phyloP scores from a whole-genome alignment of 2,888 invertebrate species.

The Serrognathus titanus region DNA sequence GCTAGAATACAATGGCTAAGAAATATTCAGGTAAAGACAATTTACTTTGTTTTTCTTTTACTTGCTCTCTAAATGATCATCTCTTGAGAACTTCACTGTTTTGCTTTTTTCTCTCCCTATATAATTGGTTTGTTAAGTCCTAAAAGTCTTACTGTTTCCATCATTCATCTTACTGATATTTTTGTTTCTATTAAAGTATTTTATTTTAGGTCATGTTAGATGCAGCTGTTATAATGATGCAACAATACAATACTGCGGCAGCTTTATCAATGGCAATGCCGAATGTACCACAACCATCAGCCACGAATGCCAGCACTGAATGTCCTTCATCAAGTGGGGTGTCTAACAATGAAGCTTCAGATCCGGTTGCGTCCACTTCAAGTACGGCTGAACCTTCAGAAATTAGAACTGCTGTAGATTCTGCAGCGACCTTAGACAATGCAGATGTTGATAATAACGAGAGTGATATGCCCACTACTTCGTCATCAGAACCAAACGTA shows the following conservation, averaged over 20 bases:
- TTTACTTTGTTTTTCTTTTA: too few species aligned
- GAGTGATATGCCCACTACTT: constrained; percentile 3
- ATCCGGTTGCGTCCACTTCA: constrained; percentile 1
- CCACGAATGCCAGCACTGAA: not conserved
- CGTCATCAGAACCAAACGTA: constrained; percentile 14
- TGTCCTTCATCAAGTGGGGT: not conserved
- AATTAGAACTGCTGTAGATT: constrained; percentile 3
- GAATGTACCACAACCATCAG: constrained; percentile 5
- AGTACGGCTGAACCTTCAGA: not conserved
- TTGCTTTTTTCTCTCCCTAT: too few species aligned
- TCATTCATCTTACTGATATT: not conserved
- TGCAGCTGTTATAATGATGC: constrained; percentile 90
- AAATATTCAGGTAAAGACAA: constrained; percentile 56
- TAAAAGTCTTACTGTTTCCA: too few species aligned
- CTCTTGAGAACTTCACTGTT: too few species aligned
- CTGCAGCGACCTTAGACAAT: not conserved
- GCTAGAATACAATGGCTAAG: constrained; percentile 79
- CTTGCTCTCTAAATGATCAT: too few species aligned
- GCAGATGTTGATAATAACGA: not conserved
- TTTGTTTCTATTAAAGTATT: not conserved
- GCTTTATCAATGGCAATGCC: constrained; percentile 43
- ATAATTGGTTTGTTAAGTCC: too few species aligned
- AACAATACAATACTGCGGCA: constrained; percentile 80
- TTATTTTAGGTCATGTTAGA: constrained; percentile 79
- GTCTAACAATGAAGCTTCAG: not conserved